phyloP scores from a whole-genome alignment of 1,140 invertebrate genomes.

The Ladona fulva region DNA sequence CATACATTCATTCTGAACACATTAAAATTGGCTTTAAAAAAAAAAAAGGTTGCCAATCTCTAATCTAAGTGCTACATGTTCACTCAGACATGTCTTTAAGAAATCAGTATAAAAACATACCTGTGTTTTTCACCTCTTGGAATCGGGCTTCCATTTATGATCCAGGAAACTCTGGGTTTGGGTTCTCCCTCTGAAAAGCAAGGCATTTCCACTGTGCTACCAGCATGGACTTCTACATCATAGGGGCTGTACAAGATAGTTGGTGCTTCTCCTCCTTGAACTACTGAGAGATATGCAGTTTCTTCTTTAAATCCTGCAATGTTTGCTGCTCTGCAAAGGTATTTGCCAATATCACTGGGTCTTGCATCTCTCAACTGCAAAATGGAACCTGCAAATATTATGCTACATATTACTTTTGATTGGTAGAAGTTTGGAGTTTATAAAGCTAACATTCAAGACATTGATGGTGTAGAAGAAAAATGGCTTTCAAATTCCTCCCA shows the following conservation, averaged over 20 bases:
- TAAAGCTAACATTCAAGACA: no score
- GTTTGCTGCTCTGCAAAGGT: constrained; percentile 73
- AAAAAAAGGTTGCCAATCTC: no score
- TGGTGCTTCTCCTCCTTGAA: constrained; percentile 29
- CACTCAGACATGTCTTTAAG: no score
- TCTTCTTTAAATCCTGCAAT: constrained; percentile 55
- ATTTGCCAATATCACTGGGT: constrained; percentile 61
- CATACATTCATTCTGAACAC: no score
- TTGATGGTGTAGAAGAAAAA: no score
- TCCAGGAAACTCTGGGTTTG: constrained; percentile 65
- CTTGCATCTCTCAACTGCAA: constrained; percentile 54
- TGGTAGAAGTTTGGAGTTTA: no score
- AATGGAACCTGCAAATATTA: constrained; percentile 28
- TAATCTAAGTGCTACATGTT: no score
- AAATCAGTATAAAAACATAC: constrained; percentile 15
- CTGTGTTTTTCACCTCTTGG: constrained; percentile 31
- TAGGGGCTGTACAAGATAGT: constrained; percentile 49
- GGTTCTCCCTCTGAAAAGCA: constrained; percentile 76
- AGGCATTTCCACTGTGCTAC: constrained; percentile 64
- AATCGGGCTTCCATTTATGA: constrained; percentile 59
- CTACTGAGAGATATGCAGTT: constrained; percentile 54
- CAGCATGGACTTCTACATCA: constrained; percentile 59
- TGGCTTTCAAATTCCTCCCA: no score
- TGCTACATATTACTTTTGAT: background rate
- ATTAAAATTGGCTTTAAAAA: no score